Base-by-base conservation (phyloP, 1,140 invertebrate species). In the Neodiprion pinetum region DNA sequence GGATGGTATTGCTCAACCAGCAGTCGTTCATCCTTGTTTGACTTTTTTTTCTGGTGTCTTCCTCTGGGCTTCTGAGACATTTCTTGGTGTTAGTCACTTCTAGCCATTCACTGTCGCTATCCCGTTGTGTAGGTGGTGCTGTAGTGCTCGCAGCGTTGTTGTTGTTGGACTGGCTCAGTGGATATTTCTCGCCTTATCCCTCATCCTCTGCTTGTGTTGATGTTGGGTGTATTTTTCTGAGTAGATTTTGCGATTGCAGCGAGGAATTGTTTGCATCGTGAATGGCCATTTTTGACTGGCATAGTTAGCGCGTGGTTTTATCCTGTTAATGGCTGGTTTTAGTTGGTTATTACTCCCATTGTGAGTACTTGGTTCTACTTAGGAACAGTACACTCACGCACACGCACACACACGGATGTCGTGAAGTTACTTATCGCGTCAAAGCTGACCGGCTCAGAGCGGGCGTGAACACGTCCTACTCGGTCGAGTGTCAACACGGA, bases 161-260 rank as follows among this genome's bases (percentile, higher is more conserved):
- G 53, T 61, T 61, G 53, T 61, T 61, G 53, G 2, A 61, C 53
- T 61, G 53, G 53, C 53, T 61, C 53, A n/a, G 53, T 61, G 53
- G 1, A 61, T 61, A 61, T 61, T 1, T 61, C 53, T 1, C 2
- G 3, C 53, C 53, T 61, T 61, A 1, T n/a, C 53, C 8, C 53
- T 61, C 53, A 61, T 61, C 53, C 53, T 61, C 7, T 61, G n/a
- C 53, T 61, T 61, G 53, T 61, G 53, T 61, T 61, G 53, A 8
- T 61, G 4, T n/a, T 40, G 5, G 28, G 53, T 12, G 53, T 61
- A 61, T 61, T 61, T 1, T 61, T 61, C 3, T 1, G 1, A n/a
- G 53, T 61, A 8, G 53, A n/a, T 61, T 61, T 8, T 11, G 53
- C 7, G n/a, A 61, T 61, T 61, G 53, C 53, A 61, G 1, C 8